Base-by-base conservation (phyloP, 1,140 invertebrate genomes). In the Drosophila navojoa region DNA sequence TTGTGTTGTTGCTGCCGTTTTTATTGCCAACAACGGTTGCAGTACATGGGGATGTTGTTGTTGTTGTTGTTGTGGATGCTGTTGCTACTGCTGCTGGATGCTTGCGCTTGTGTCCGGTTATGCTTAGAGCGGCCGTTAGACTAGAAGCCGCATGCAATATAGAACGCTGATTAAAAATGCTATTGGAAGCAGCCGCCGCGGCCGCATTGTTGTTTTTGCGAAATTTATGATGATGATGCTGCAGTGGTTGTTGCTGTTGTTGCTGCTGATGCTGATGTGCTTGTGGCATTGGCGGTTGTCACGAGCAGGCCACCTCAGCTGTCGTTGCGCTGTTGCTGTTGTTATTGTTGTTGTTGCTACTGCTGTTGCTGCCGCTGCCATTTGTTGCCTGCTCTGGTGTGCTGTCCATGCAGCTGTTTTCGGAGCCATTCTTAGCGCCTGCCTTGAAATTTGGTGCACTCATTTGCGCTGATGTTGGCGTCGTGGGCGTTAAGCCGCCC, bases 131-230 rank as follows among this genome's bases (percentile, higher is more conserved):
- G 16, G 87, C 77, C 74, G 87, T 60, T 55, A 87, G 53, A 89
- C 77, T 84, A 22, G 79, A 87, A 70, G 87, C 68, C 15, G 74
- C 82, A 74, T 78, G 71, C 78, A 89, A 61, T 40, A 82, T 76
- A 55, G 79, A 87, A 71, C 90, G 90, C 58, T 91, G 90, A 55
- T 91, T 90, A 45, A 91, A 91, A 81, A 91, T 91, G 77, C 90
- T 91, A 78, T 91, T 91, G 40, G 90, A 91, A 38, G 87, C 89
- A 59, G 90, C 90, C 55, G 87, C 90, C 25, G 90, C 90, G 52
- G 90, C 90, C 25, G 90, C 90, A 77, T 91, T 91, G 58, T 91
- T 91, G 75, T 91, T 91, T 74, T 91, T 91, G 32, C 90, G 78
- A 76, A 91, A 91, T 77, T 91, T 91, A 53, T 91, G 86, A 70